These are phyloP conservation scores for Loriculus beryllinus DNA, from an alignment of 2,797 vertebrate genomes.

Conservation along the genomic window DNA sequence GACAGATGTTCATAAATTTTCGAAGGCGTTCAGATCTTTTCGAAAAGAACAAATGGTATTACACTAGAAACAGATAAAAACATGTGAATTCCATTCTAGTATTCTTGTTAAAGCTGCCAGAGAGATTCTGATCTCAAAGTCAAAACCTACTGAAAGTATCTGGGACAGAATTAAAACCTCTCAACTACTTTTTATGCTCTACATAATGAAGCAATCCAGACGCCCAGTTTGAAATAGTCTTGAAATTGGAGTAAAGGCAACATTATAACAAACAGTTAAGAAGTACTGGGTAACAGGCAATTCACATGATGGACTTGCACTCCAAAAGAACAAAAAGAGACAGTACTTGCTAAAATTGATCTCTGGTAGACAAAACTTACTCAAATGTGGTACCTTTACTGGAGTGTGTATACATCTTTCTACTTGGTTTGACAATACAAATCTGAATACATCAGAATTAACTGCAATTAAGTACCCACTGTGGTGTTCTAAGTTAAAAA, in stretches of 20 bases:
- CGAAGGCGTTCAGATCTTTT: background rate
- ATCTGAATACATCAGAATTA: slow-evolving; percentile 7
- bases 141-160: background rate
- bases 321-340: background rate
- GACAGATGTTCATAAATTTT: background rate
- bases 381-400: background rate
- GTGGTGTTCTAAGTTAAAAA: background rate
- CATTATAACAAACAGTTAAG: background rate
- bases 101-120: background rate
- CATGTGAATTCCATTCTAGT: background rate
- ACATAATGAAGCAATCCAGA: background rate
- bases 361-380: background rate
- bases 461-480: background rate
- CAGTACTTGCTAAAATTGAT: background rate
- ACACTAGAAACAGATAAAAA: background rate
- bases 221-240: background rate
- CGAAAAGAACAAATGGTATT: background rate
- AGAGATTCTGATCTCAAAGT: background rate
- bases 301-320: background rate
- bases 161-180: background rate
- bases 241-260: background rate
- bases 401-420: background rate
- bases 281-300: background rate
- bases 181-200: background rate
- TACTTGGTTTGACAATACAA: background rate